Evolutionary conservation across 2,113 vertebrate species (phyloP), one percentile per base, ranked within the genome.

Genomic region (Ammodytes marinus): DNA sequence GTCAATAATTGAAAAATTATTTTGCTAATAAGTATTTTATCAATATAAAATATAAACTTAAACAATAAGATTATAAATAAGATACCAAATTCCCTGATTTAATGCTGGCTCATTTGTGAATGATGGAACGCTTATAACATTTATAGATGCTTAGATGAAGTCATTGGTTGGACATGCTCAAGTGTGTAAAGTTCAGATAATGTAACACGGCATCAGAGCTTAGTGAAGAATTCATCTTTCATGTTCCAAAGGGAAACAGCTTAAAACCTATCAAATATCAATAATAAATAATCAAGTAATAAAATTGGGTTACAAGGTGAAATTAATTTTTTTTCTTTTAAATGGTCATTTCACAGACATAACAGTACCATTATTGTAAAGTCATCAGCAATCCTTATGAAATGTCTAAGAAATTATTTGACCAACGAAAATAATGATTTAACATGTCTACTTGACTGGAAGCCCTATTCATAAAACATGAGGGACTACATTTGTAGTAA

Each of bases 161-260:
- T 45, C 69, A 17, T 53, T 47, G 46, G 50, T 53, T 65, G 52
- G 69, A 60, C 46, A 59, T 17, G 74, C 17, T 65, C 7, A 37
- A 11, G 45, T 63, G 46, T 6, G 57, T 4, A 77, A 59, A 77
- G 80, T 68, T 84, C 85, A 86, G 54, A 67, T 55, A 68, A 79
- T 0, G 3, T 40, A 70, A 47, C 57, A 66, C 46, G 2, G 6
- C 37, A n/a, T 70, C 37, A 47, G 11, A 37, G 35, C 55, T 27
- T 53, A 7, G 9, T 15, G 4, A 12, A 61, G 37, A 53, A 8
- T 0, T n/a, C 0, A 7, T 57, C 42, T 67, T 71, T 68, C 27
- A 27, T 59, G 67, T 60, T 64, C 55, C 8, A 4, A 57, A 73
- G 17, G 40, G 35, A 63, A 55, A 42, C 10, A 54, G 8, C 19